phyloP scores from a whole-genome alignment of 2,888 invertebrate species.

The Nezara viridula region DNA sequence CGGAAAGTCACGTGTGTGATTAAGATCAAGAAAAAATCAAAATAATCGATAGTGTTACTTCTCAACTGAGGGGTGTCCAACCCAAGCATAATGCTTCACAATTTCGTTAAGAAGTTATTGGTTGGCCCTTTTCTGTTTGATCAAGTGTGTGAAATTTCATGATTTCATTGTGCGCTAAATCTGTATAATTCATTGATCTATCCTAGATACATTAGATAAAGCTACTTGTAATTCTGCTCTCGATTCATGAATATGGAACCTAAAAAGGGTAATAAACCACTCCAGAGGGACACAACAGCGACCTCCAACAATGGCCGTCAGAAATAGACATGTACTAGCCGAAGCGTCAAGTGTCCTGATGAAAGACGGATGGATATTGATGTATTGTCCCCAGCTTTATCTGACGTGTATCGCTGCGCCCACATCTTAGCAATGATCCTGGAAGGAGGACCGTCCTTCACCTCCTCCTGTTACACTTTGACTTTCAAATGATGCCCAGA shows the following conservation, averaged over 20 bases:
- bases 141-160: background rate
- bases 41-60: too few relatives aligned
- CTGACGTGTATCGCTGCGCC: slow-evolving; percentile 35
- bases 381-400: slow-evolving; percentile 30
- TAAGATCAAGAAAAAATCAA: too few relatives aligned
- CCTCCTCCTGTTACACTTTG: slow-evolving; percentile 54
- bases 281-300: background rate
- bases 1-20: too few relatives aligned
- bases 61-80: too few relatives aligned
- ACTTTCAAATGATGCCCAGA: slow-evolving; percentile 53
- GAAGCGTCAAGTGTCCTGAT: background rate
- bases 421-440: background rate
- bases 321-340: slow-evolving; percentile 31
- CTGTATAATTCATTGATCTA: background rate
- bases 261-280: background rate
- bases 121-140: too few relatives aligned
- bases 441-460: slow-evolving; percentile 27
- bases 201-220: background rate
- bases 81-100: too few relatives aligned
- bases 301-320: background rate
- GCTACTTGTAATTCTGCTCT: background rate
- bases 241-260: slow-evolving; percentile 14
- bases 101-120: too few relatives aligned
- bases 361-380: slow-evolving; percentile 40
- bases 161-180: background rate